A percentile compares a stretch with the other conserved stretches of the same genome.
Evolutionary conservation across 2,888 invertebrate genomes (phyloP).

Genomic region (Andricus curvator): DNA sequence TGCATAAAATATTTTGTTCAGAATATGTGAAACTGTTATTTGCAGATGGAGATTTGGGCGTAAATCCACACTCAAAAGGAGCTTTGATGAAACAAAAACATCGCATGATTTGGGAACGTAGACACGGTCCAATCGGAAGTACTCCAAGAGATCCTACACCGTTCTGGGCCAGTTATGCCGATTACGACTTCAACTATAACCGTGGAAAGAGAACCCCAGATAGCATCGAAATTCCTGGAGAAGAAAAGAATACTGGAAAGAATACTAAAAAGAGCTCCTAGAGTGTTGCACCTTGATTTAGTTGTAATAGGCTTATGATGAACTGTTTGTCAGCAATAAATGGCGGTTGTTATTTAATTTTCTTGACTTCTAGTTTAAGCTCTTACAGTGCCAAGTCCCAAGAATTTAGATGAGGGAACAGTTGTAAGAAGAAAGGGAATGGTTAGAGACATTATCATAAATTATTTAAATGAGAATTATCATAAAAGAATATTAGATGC

Average conservation of each 20-base stretch:
- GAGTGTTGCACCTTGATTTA: slow-evolving; percentile 7
- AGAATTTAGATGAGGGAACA: too few species aligned
- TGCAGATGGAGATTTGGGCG: slow-evolving; percentile 95
- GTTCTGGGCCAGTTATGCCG: not conserved
- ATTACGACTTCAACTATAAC: not conserved
- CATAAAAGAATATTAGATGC: too few species aligned
- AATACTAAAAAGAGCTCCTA: not conserved
- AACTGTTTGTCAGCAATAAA: slow-evolving; percentile 29
- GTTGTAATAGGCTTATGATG: slow-evolving; percentile 28
- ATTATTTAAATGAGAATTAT: too few species aligned
- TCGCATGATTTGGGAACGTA: slow-evolving; percentile 97
- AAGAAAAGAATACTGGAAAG: slow-evolving; percentile 6
- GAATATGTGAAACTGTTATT: slow-evolving; percentile 36
- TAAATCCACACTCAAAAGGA: slow-evolving; percentile 84
- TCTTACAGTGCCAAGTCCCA: too few species aligned
- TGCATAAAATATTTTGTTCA: not conserved
- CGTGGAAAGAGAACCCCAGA: slow-evolving; percentile 21
- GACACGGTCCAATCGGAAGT: slow-evolving; percentile 89
- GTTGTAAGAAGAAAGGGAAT: too few species aligned
- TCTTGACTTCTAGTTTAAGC: not conserved
- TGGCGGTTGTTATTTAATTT: slow-evolving; percentile 26
- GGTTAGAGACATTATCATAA: too few species aligned
- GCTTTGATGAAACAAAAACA: slow-evolving; percentile 99
- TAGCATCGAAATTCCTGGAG: slow-evolving; percentile 9
- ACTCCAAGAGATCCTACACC: slow-evolving; percentile 31